phyloP scores from a whole-genome alignment of 2,888 invertebrate genomes.

The Chloroclysta siterata region DNA sequence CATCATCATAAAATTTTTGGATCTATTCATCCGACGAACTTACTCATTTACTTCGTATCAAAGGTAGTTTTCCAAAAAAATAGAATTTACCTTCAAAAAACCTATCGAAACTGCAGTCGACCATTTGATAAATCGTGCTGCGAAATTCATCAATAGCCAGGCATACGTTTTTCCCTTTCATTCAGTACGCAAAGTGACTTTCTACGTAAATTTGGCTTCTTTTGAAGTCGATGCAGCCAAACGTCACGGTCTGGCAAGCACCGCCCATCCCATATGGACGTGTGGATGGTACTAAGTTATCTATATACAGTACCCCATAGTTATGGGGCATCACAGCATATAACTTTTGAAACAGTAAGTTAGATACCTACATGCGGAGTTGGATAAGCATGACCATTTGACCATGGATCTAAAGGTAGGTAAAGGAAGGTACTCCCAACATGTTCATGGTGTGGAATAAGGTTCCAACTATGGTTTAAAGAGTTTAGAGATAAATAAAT shows the following conservation, averaged over 20 bases:
- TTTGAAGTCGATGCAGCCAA: constrained; percentile 65
- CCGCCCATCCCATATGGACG: constrained; percentile 60
- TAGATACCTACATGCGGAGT: background rate
- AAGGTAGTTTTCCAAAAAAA: background rate
- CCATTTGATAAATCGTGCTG: too few species aligned
- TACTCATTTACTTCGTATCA: background rate
- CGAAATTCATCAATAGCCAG: background rate
- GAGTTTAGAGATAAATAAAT: too few species aligned
- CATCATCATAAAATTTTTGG: background rate
- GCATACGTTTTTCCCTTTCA: background rate
- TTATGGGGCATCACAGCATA: constrained; percentile 5
- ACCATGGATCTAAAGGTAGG: too few species aligned
- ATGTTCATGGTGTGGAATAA: too few species aligned
- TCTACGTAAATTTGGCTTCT: constrained; percentile 50
- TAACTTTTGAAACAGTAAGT: constrained; percentile 16
- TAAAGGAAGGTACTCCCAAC: too few species aligned
- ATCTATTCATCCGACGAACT: background rate
- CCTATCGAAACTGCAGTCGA: background rate
- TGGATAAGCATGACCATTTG: too few species aligned
- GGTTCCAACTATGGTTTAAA: too few species aligned
- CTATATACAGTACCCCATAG: constrained; percentile 31
- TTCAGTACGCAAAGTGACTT: constrained; percentile 3
- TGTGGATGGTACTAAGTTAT: constrained; percentile 71
- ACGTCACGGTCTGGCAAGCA: constrained; percentile 74
- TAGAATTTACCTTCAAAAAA: background rate